A percentile compares a stretch with the other conserved stretches of the same genome.
These are phyloP conservation scores for Promerops cafer DNA, from an alignment of 2,113 vertebrate species.

Conservation along the genomic window DNA sequence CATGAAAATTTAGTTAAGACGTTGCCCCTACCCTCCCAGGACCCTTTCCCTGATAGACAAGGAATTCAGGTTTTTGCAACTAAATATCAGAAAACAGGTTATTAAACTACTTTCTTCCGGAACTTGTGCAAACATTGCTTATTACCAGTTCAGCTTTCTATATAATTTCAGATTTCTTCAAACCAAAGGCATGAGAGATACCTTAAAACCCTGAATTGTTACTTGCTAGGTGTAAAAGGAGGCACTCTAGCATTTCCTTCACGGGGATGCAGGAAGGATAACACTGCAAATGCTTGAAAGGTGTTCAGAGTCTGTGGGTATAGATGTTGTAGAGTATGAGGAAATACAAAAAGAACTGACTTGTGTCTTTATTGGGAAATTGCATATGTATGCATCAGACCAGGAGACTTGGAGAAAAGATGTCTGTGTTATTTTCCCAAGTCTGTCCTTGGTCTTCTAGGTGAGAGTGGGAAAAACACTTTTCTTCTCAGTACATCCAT, in stretches of 20 bases:
- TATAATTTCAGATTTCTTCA: neutral
- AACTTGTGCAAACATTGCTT: neutral
- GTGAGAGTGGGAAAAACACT: neutral
- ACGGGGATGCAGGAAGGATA: neutral
- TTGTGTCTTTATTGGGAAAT: neutral
- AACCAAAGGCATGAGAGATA: neutral
- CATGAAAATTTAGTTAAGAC: neutral
- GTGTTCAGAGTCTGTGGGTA: neutral
- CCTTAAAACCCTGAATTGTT: neutral
- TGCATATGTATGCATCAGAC: neutral
- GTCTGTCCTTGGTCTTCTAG: neutral
- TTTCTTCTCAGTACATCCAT: neutral
- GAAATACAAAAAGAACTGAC: neutral
- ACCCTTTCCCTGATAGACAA: neutral
- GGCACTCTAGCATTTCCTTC: neutral
- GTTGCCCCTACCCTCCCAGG: neutral
- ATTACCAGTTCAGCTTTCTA: neutral
- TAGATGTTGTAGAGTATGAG: neutral
- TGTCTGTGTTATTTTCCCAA: neutral
- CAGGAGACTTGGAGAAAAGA: neutral
- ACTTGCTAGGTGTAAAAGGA: neutral
- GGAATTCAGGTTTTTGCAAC: neutral
- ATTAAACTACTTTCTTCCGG: neutral
- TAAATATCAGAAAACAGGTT: neutral
- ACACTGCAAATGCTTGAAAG: neutral